Base-by-base conservation (phyloP, 2,888 invertebrate genomes). In the Zygogramma bicolorata region DNA sequence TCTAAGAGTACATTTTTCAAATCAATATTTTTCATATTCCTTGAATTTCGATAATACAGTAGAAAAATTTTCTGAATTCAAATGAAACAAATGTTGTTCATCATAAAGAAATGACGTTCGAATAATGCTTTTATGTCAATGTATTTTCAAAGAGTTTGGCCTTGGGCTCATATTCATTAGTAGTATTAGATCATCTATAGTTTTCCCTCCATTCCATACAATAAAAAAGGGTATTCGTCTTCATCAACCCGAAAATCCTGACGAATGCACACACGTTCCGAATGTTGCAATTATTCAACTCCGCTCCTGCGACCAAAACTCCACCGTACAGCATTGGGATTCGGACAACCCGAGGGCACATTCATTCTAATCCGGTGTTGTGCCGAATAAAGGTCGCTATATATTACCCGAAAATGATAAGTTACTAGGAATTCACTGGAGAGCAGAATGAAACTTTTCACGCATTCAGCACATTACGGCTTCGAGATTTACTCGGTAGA, bases 331-430 rank as follows among this genome's bases (percentile, higher is more conserved):
- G 27, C 53, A 27, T 27, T 53, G 53, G 53, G 53, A 53, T 53
- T 53, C 53, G 53, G 53, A 53, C 53, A 53, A 27, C 53, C 53
- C 53, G 27, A 53, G n/a, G 53, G 53, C 53, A 53, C 53, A 53
- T 53, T 53, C 53, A 53, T 53, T 53, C 25, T 53, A 53, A 53
- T 53, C 27, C 25, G 27, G 25, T 53, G 27, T 27, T 53, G 53
- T 53, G 53, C 53, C 53, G 27, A 22, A 53, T 53, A 53, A 27
- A 53, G 27, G 6, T 13, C 53, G 0, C 27, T 53, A 53, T 53
- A 53, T 53, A 53, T 53, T 53, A 15, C 53, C 53, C 13, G 10
- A 25, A 53, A 53, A 53, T 53, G 53, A 53, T 53, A 53, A 53
- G 53, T 22, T 53, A 53, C 53, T 53, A n/a, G 1, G 15, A n/a